Percentiles rank a stretch among this genome's conserved stretches.
Evolutionary conservation across 2,888 invertebrate species (phyloP).

Genomic region (Ophraella communa): DNA sequence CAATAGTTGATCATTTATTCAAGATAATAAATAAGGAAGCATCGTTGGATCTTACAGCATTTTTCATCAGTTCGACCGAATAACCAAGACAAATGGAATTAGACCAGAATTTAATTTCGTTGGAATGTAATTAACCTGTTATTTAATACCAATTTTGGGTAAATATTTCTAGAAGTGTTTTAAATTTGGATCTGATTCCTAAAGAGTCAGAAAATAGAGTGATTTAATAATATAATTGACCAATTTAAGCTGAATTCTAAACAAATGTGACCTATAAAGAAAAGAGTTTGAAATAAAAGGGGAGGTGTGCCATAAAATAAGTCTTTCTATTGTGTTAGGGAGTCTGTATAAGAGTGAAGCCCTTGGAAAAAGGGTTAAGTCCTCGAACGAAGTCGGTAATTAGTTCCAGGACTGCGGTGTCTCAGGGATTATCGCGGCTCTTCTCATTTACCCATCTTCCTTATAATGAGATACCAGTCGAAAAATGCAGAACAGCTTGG

Average conservation of each 20-base stretch:
- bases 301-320: constrained; percentile 38
- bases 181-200: no score
- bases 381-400: constrained; percentile 51
- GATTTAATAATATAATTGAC: constrained; percentile 8
- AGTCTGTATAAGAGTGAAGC: constrained; percentile 37
- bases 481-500: constrained; percentile 56
- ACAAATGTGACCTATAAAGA: constrained; percentile 43
- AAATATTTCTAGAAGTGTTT: no score
- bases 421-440: constrained; percentile 56
- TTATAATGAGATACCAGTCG: constrained; percentile 54
- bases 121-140: background rate
- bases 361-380: constrained; percentile 50
- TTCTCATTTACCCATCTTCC: constrained; percentile 55
- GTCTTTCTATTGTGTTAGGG: constrained; percentile 35
- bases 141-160: no score
- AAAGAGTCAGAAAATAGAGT: background rate
- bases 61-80: constrained; percentile 1
- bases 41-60: constrained; percentile 4
- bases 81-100: background rate
- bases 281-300: constrained; percentile 33
- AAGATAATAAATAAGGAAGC: constrained; percentile 12
- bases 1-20: constrained; percentile 10
- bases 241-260: constrained; percentile 28
- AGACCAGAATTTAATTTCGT: background rate
- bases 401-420: constrained; percentile 53